These are phyloP conservation scores for Nyctibius bracteatus DNA, from an alignment of 2,113 vertebrate genomes.

Conservation along the genomic window DNA sequence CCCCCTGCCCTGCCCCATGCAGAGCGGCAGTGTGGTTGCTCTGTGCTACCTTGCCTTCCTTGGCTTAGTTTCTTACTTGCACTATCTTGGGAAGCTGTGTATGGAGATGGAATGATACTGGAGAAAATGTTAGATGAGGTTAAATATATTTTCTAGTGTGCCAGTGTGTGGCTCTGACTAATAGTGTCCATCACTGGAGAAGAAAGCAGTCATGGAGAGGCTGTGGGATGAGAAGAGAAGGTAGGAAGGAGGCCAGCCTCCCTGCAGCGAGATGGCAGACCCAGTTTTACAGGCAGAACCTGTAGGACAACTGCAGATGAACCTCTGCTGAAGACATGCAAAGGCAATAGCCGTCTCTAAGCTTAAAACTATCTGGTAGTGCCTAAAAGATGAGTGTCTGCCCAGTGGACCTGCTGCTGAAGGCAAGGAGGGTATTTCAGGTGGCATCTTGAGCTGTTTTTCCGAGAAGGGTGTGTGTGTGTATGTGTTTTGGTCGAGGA, in stretches of 20 bases:
- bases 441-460: neutral
- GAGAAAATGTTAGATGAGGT: neutral
- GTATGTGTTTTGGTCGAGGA: neutral
- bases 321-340: neutral
- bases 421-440: neutral
- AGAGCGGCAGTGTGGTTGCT: neutral
- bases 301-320: constrained; percentile 12
- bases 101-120: neutral
- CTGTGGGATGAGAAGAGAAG: neutral
- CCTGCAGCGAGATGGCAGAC: neutral
- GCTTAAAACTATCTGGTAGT: neutral
- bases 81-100: neutral
- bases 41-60: neutral
- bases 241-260: neutral
- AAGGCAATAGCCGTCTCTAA: neutral
- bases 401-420: neutral
- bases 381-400: neutral
- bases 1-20: neutral
- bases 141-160: neutral
- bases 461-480: accelerated
- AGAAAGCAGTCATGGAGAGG: neutral
- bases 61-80: neutral
- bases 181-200: neutral
- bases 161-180: constrained; percentile 1
- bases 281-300: constrained; percentile 54